Percentiles rank a stretch among this genome's conserved stretches.
phyloP scores from a whole-genome alignment of 23 tunicate genomes.

The Halocynthia aurantium region DNA sequence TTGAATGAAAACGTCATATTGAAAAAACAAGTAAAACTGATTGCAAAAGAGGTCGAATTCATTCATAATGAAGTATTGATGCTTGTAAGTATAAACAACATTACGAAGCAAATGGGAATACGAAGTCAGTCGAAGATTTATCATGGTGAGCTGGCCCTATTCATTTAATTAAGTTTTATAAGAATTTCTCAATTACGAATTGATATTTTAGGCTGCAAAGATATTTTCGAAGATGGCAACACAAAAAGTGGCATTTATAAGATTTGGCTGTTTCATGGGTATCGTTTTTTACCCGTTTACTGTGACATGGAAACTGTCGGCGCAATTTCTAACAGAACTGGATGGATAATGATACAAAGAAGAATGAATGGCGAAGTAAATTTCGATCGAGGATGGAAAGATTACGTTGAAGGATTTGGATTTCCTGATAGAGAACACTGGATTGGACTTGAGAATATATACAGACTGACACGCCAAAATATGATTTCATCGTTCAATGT shows the following conservation, averaged over 20 bases:
- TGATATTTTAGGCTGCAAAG: constrained; percentile 1
- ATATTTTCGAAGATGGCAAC: constrained; percentile 12
- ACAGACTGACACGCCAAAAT: background rate
- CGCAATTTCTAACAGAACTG: background rate
- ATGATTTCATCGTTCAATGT: background rate
- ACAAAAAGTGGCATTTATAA: constrained; percentile 15
- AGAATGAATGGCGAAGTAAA: constrained; percentile 10
- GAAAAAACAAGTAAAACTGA: too few relatives aligned
- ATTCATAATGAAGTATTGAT: too few relatives aligned
- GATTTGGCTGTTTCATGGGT: constrained; percentile 4
- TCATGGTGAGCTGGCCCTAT: too few relatives aligned
- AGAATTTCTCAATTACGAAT: too few relatives aligned
- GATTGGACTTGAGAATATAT: constrained; percentile 1
- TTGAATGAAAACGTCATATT: too few relatives aligned
- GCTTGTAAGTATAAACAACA: too few relatives aligned
- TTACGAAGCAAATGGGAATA: too few relatives aligned
- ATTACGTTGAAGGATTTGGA: constrained; percentile 19
- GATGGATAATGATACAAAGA: constrained; percentile 19
- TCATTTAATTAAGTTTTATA: too few relatives aligned
- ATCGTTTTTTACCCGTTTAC: background rate
- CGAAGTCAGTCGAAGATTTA: too few relatives aligned
- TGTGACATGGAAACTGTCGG: constrained; percentile 25
- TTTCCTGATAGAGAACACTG: background rate
- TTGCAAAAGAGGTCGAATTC: too few relatives aligned
- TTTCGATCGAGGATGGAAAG: constrained; percentile 17